Conservation (phyloP, 2,888 invertebrate species). For the Ypsolopha sequella region DNA sequence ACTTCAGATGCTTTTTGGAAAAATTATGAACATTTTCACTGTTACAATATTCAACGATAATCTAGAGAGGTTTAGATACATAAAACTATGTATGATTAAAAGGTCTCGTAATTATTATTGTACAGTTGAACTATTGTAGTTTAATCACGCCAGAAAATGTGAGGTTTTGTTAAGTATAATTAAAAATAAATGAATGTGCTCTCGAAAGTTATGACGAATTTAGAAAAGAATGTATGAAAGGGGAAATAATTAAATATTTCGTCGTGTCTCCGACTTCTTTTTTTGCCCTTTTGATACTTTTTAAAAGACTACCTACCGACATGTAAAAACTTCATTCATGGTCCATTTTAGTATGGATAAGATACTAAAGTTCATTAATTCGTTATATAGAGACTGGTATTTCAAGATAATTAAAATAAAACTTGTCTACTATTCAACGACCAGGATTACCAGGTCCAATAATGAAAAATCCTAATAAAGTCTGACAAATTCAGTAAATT, state of each 20-base stretch:
- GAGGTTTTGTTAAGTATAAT: constrained; percentile 65
- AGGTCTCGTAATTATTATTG: constrained; percentile 67
- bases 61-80: constrained; percentile 41
- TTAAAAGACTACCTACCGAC: too few relatives aligned
- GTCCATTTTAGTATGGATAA: too few relatives aligned
- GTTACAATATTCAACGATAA: constrained; percentile 31
- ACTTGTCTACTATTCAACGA: too few relatives aligned
- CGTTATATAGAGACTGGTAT: too few relatives aligned
- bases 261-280: constrained; percentile 63
- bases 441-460: too few relatives aligned
- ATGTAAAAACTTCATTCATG: too few relatives aligned
- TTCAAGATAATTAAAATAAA: too few relatives aligned
- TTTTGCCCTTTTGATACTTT: constrained; percentile 19
- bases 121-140: constrained; percentile 69
- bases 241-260: constrained; percentile 68
- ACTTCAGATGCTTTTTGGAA: constrained; percentile 3
- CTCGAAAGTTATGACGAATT: constrained; percentile 69
- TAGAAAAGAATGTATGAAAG: constrained; percentile 69
- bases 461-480: too few relatives aligned
- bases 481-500: too few relatives aligned
- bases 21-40: constrained; percentile 8
- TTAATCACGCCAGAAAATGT: constrained; percentile 63
- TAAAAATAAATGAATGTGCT: constrained; percentile 59
- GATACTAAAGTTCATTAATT: too few relatives aligned
- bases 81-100: constrained; percentile 23